Conservation (phyloP, 2,888 invertebrate species). For the Brachypterus glaber region DNA sequence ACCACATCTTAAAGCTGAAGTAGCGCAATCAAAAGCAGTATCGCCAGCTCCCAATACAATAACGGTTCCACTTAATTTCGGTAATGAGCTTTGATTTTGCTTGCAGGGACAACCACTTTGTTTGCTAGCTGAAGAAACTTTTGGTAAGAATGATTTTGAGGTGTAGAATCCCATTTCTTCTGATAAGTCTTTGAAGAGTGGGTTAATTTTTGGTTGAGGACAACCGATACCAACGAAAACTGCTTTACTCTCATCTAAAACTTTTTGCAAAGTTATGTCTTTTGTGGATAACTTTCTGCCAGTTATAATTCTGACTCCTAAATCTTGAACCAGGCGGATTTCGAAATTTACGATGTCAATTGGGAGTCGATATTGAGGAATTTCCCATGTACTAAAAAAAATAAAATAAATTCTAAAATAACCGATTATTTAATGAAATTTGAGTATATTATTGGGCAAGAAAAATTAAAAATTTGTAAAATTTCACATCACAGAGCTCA, state of each 20-base stretch:
- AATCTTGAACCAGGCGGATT: constrained; percentile 78
- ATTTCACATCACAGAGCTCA: too few relatives aligned
- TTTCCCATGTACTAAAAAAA: constrained; percentile 75
- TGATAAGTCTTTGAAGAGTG: constrained; percentile 66
- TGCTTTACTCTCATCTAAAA: constrained; percentile 64
- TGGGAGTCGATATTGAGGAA: constrained; percentile 94
- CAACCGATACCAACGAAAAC: constrained; percentile 83
- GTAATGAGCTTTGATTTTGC: constrained; percentile 46
- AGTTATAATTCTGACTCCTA: constrained; percentile 81
- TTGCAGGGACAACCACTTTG: constrained; percentile 58
- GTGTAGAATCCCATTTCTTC: constrained; percentile 84
- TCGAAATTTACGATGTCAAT: constrained; percentile 89
- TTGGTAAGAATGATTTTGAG: constrained; percentile 87
- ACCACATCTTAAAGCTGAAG: constrained; percentile 91
- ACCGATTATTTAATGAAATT: too few relatives aligned
- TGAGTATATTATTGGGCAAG: not conserved
- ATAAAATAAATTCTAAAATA: too few relatives aligned
- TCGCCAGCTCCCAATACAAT: constrained; percentile 96
- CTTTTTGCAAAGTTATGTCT: constrained; percentile 65
- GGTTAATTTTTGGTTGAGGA: constrained; percentile 76
- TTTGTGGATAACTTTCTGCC: constrained; percentile 59
- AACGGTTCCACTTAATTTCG: constrained; percentile 59
- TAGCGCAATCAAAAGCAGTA: constrained; percentile 99
- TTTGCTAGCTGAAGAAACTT: constrained; percentile 83
- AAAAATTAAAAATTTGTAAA: constrained; percentile 8